These are phyloP conservation scores for Capromys pilorides DNA, from an alignment of 2,797 vertebrate genomes.

Conservation along the genomic window DNA sequence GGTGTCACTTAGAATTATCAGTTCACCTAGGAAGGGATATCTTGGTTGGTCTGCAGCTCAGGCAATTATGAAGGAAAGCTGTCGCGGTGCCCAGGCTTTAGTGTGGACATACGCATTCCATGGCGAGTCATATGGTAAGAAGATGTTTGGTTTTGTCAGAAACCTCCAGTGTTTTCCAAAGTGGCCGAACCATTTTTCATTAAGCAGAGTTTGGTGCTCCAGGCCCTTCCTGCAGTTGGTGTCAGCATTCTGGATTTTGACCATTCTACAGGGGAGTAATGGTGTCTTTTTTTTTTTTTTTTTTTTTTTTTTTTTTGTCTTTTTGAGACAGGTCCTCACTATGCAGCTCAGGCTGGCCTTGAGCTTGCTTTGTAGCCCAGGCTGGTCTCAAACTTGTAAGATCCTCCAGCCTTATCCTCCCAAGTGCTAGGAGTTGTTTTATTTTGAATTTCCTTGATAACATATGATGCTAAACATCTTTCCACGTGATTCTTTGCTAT, in stretches of 20 bases:
- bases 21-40: neutral
- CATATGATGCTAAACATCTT: neutral
- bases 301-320: too few species aligned
- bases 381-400: too few species aligned
- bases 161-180: neutral
- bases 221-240: neutral
- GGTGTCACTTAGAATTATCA: neutral
- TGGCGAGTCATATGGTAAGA: neutral
- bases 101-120: neutral
- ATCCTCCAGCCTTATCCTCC: too few species aligned
- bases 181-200: neutral
- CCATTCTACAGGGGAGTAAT: neutral
- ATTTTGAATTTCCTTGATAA: neutral
- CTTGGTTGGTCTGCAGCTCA: neutral
- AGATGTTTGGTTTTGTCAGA: neutral
- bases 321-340: too few species aligned
- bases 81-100: neutral
- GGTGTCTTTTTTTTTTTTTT: too few species aligned
- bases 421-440: neutral
- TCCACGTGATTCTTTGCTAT: neutral
- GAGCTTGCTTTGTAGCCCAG: too few species aligned
- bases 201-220: neutral
- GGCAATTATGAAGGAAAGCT: neutral
- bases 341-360: too few species aligned
- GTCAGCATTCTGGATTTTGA: neutral